phyloP scores from a whole-genome alignment of 2,113 vertebrate genomes.

The Meriones unguiculatus region DNA sequence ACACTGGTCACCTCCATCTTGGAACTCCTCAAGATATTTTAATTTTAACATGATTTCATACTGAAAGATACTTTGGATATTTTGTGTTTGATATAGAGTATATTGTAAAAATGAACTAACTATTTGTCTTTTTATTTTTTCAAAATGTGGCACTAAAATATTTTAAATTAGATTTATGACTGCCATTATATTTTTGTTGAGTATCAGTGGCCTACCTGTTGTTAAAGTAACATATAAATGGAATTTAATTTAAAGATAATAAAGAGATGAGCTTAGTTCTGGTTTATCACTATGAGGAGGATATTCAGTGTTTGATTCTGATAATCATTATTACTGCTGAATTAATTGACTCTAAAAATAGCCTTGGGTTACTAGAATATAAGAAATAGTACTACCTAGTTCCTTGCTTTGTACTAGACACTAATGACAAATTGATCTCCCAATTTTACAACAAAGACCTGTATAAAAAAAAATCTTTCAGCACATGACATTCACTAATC shows the following conservation, averaged over 20 bases:
- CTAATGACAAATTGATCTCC: neutral
- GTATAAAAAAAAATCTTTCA: neutral
- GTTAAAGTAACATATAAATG: neutral
- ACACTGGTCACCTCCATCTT: too few relatives aligned
- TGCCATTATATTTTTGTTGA: constrained; percentile 9
- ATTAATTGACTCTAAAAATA: neutral
- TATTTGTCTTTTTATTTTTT: neutral
- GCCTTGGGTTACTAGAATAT: neutral
- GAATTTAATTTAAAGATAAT: neutral
- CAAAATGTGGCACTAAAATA: neutral
- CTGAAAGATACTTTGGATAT: constrained; percentile 5
- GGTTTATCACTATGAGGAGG: neutral
- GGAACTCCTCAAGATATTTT: neutral
- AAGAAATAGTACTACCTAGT: neutral
- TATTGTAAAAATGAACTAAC: constrained; percentile 3
- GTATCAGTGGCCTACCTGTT: neutral
- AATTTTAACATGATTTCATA: constrained; percentile 20
- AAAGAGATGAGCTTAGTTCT: neutral
- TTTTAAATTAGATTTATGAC: neutral
- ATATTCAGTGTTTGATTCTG: constrained; percentile 5
- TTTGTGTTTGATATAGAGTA: neutral
- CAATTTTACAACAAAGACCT: neutral
- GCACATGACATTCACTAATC: neutral
- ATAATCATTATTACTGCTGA: neutral
- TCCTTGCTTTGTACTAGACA: neutral